These are phyloP conservation scores for Trichoplax adhaerens DNA, from an alignment of 37 sponge, comb jelly and placozoan genomes.

Conservation along the genomic window DNA sequence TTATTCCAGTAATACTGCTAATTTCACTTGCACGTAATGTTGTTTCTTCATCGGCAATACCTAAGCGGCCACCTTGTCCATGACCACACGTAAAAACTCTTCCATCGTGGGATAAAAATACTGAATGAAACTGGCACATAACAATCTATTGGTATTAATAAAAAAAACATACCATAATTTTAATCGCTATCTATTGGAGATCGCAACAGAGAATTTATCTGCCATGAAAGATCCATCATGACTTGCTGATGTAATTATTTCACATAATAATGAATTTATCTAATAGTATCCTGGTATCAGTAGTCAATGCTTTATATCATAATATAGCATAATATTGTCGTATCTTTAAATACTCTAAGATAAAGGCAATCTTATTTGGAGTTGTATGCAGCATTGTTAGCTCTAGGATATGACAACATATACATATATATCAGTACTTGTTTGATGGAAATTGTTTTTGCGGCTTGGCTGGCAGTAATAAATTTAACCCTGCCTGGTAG, in stretches of 20 bases:
- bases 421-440: slow-evolving; percentile 6
- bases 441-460: neutral
- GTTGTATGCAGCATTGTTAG: neutral
- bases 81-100: slow-evolving; percentile 77
- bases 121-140: slow-evolving; percentile 78
- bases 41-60: slow-evolving; percentile 69
- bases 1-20: neutral
- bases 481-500: neutral
- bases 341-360: no score
- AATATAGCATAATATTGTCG: no score
- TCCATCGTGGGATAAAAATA: slow-evolving; percentile 55
- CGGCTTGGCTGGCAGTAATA: no score
- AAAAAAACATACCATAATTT: no score
- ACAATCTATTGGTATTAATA: slow-evolving; percentile 25
- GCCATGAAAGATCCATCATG: no score
- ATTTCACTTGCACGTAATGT: slow-evolving; percentile 3
- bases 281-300: no score
- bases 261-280: no score
- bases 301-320: no score
- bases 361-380: no score
- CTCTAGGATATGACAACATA: neutral
- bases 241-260: no score
- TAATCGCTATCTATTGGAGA: no score
- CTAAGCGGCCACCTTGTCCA: slow-evolving; percentile 83
- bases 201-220: no score